Evolutionary conservation across 30 jellyfish, hydroid and myxozoan genomes (phyloP).

Genomic region (Catostylus mosaicus): DNA sequence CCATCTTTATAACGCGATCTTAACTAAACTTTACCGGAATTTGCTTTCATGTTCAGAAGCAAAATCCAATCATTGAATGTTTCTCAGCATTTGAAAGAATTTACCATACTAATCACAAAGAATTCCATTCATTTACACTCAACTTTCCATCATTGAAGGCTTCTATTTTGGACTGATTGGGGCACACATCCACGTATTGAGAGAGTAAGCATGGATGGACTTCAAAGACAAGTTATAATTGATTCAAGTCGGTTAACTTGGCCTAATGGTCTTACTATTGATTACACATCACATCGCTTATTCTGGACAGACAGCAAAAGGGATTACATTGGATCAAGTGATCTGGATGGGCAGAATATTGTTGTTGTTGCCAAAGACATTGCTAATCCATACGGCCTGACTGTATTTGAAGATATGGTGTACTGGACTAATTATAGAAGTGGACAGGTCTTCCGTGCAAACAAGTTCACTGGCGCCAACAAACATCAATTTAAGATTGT

Average conservation of each 20-base stretch:
- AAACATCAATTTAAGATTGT: constrained; percentile 52
- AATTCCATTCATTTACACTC: too few relatives aligned
- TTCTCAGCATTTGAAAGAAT: too few relatives aligned
- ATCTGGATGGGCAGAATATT: constrained; percentile 77
- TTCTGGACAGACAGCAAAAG: constrained; percentile 81
- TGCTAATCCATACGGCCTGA: constrained; percentile 67
- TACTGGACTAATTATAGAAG: constrained; percentile 79
- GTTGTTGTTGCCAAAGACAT: constrained; percentile 37
- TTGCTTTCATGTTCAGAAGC: too few relatives aligned
- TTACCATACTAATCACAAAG: too few relatives aligned
- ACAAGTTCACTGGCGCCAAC: constrained; percentile 85
- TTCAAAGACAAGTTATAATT: constrained; percentile 54
- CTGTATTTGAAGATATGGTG: constrained; percentile 90
- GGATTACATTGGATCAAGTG: constrained; percentile 74
- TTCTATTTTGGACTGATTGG: constrained; percentile 91
- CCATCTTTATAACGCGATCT: too few relatives aligned
- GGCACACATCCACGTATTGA: constrained; percentile 75
- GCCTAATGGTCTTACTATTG: constrained; percentile 91
- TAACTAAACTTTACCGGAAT: too few relatives aligned
- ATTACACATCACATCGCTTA: constrained; percentile 66
- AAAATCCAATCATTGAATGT: too few relatives aligned
- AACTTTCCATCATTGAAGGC: constrained; percentile 56
- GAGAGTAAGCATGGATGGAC: constrained; percentile 91
- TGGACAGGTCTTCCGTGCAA: constrained; percentile 76
- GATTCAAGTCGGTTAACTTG: constrained; percentile 37